Percentiles rank a stretch among this genome's conserved stretches.
These are phyloP conservation scores for Heliconius hermathena DNA, from an alignment of 1,140 invertebrate genomes.

Conservation along the genomic window DNA sequence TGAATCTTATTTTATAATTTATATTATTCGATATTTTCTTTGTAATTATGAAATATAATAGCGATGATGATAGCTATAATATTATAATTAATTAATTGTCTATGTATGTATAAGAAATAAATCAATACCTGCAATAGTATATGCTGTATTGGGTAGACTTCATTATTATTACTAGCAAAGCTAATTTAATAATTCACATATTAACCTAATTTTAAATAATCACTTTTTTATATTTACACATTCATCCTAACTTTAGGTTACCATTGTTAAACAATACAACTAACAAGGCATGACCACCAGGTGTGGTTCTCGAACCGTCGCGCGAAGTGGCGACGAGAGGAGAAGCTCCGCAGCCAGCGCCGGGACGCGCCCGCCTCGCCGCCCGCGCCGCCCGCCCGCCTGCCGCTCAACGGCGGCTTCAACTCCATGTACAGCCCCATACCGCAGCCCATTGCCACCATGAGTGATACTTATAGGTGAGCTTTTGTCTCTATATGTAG, in stretches of 20 bases:
- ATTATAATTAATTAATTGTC: too few relatives aligned
- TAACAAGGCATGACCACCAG: conserved; percentile 74
- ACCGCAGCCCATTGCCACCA: conserved; percentile 95
- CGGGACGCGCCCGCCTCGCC: conserved; percentile 80
- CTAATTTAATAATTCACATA: too few relatives aligned
- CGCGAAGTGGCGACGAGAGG: conserved; percentile 98
- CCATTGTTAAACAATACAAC: background rate
- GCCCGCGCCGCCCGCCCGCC: conserved; percentile 83
- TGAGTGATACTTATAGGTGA: conserved; percentile 97
- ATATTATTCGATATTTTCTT: background rate
- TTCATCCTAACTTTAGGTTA: too few relatives aligned
- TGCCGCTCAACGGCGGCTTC: conserved; percentile 92
- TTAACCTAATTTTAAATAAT: too few relatives aligned
- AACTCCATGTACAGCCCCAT: conserved; percentile 98
- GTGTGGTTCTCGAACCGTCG: conserved; percentile 99
- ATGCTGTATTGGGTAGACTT: too few relatives aligned
- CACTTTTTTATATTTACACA: too few relatives aligned
- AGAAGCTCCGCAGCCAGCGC: conserved; percentile 96
- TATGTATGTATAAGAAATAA: too few relatives aligned
- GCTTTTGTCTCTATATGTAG: conserved; percentile 16
- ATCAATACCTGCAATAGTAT: too few relatives aligned
- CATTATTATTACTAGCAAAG: too few relatives aligned
- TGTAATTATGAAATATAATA: background rate
- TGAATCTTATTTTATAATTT: background rate
- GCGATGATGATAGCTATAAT: too few relatives aligned